Conservation (phyloP, 53 echinoderm and acorn worm genomes). For the Hippasteria phrygiana region DNA sequence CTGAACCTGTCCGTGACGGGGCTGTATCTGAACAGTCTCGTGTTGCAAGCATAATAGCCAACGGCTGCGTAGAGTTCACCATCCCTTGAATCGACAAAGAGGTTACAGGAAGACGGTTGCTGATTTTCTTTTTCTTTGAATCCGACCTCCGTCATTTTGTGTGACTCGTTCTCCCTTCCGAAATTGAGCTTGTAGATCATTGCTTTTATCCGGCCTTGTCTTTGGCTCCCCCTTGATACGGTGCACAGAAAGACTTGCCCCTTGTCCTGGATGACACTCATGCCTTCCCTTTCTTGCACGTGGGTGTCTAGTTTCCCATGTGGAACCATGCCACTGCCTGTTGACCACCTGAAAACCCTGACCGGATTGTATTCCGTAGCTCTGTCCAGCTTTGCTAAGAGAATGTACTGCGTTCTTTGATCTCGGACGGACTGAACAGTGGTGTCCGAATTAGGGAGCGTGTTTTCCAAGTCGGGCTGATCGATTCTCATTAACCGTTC, state of each 20-base stretch:
- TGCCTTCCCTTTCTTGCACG: background rate
- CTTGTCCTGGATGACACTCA: conserved; percentile 21
- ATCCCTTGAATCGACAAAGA: background rate
- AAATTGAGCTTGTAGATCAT: conserved; percentile 8
- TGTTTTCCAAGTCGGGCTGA: background rate
- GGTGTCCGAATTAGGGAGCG: background rate
- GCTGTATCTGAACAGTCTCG: conserved; percentile 34
- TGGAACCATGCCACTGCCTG: background rate
- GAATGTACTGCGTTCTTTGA: background rate
- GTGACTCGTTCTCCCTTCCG: background rate
- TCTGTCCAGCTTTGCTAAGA: conserved; percentile 2
- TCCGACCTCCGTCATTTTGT: background rate
- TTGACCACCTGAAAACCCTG: conserved; percentile 16
- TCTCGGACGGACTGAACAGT: conserved; percentile 9
- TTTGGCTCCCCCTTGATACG: background rate
- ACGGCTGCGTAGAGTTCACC: conserved; percentile 21
- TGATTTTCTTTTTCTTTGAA: background rate
- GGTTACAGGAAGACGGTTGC: background rate
- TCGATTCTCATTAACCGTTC: background rate
- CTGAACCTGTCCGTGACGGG: background rate
- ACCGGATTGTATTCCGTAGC: background rate
- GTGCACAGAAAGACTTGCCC: conserved; percentile 38
- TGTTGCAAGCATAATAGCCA: background rate
- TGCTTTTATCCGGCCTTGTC: background rate
- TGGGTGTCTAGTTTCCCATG: background rate